Evolutionary conservation across 2,113 vertebrate species (phyloP).

Genomic region (Colius striatus): DNA sequence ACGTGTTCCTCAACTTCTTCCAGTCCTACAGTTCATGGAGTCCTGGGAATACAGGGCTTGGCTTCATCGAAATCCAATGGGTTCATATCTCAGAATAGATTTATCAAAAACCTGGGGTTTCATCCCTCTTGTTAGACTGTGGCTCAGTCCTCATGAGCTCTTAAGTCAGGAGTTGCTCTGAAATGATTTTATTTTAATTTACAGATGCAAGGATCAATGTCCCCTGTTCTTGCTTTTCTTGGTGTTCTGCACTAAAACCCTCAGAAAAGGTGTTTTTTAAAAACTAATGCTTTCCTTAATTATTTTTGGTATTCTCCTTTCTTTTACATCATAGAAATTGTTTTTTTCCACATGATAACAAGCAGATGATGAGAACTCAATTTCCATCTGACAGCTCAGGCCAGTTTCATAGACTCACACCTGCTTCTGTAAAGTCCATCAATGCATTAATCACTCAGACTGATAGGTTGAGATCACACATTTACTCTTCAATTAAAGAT

Average conservation of each 20-base stretch:
- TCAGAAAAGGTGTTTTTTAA: neutral
- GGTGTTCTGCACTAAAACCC: neutral
- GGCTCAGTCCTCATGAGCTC: neutral
- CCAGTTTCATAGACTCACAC: neutral
- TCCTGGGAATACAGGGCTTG: neutral
- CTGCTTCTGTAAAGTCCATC: neutral
- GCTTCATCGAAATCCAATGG: neutral
- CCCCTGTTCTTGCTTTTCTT: neutral
- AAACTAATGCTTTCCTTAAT: neutral
- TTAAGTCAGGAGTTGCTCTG: neutral
- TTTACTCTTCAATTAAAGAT: neutral
- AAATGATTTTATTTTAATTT: neutral
- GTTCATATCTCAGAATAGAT: neutral
- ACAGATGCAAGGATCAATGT: neutral
- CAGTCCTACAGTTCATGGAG: rapidly evolving
- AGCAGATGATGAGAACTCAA: neutral
- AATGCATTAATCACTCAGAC: neutral
- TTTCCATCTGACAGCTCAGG: neutral
- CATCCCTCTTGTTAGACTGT: neutral
- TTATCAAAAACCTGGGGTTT: neutral
- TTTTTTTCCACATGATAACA: neutral
- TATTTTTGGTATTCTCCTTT: neutral
- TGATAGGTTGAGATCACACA: neutral
- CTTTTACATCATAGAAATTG: neutral
- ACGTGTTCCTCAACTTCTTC: neutral